Evolutionary conservation across 2,113 vertebrate genomes (phyloP).

Genomic region (Perca schrenkii): DNA sequence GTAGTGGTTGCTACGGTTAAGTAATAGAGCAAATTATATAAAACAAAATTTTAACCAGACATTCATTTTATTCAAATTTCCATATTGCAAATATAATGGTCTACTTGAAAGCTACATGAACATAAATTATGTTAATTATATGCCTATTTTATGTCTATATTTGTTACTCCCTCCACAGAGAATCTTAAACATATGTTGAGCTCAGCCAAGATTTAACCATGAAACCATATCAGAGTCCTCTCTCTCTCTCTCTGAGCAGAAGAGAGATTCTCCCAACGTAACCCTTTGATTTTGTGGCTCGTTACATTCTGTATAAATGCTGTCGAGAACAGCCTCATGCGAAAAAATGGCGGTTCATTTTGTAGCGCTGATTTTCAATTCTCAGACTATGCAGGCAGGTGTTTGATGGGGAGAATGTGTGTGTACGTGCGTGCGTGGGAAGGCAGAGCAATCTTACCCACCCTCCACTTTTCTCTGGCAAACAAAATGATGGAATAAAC

Average conservation of each 20-base stretch:
- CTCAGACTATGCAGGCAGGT: slow-evolving; percentile 55
- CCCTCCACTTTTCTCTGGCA: slow-evolving; percentile 41
- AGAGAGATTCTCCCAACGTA: slow-evolving; percentile 29
- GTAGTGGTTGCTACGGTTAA: background rate
- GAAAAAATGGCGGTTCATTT: slow-evolving; percentile 44
- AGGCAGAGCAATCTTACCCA: slow-evolving; percentile 31
- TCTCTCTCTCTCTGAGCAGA: background rate
- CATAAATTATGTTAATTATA: slow-evolving; percentile 7
- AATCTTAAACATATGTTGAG: slow-evolving; percentile 23
- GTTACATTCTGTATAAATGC: slow-evolving; percentile 48
- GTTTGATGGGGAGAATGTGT: slow-evolving; percentile 25
- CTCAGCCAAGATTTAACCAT: slow-evolving; percentile 33
- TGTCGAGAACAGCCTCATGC: slow-evolving; percentile 5
- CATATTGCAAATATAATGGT: background rate
- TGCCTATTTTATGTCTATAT: slow-evolving; percentile 29
- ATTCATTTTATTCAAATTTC: background rate
- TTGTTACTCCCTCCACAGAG: background rate
- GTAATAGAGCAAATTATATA: background rate
- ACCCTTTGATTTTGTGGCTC: slow-evolving; percentile 54
- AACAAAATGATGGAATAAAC: slow-evolving; percentile 55
- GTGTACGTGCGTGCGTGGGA: slow-evolving; percentile 15
- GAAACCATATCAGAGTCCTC: slow-evolving; percentile 38
- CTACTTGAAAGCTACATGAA: background rate
- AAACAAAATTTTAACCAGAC: background rate
- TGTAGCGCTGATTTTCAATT: slow-evolving; percentile 34